phyloP scores from a whole-genome alignment of 2,797 vertebrate species.

The Lateolabrax maculatus region DNA sequence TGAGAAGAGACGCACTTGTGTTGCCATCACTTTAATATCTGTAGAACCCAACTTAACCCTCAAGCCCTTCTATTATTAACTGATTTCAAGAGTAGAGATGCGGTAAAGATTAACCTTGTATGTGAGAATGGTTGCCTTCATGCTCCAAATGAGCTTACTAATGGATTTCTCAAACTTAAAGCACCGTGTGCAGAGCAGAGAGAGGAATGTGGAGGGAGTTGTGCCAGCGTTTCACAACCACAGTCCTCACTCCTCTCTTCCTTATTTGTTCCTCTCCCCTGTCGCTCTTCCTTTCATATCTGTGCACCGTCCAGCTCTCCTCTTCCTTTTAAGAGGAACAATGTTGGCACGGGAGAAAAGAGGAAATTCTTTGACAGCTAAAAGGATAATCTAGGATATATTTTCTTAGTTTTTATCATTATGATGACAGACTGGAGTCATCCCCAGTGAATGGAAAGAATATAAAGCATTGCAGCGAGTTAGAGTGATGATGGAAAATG shows the following conservation, averaged over 20 bases:
- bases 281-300: constrained; percentile 36
- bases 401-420: background rate
- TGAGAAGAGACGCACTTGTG: background rate
- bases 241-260: constrained; percentile 44
- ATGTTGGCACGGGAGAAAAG: constrained; percentile 35
- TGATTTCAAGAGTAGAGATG: background rate
- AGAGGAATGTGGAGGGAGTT: constrained; percentile 1
- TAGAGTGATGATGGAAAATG: background rate
- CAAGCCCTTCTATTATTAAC: background rate
- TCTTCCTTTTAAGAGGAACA: constrained; percentile 38
- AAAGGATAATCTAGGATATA: constrained; percentile 4
- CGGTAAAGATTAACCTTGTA: background rate
- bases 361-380: constrained; percentile 17
- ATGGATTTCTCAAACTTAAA: background rate
- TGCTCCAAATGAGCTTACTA: constrained; percentile 15
- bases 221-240: constrained; percentile 16
- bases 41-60: background rate
- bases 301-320: background rate
- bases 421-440: background rate
- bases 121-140: background rate
- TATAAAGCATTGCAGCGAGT: background rate
- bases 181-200: background rate
- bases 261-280: constrained; percentile 58
- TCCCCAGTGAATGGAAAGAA: background rate
- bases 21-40: background rate